Evolutionary conservation across 92 coral and sea anemone species (phyloP).

Genomic region (Siderastrea radians): DNA sequence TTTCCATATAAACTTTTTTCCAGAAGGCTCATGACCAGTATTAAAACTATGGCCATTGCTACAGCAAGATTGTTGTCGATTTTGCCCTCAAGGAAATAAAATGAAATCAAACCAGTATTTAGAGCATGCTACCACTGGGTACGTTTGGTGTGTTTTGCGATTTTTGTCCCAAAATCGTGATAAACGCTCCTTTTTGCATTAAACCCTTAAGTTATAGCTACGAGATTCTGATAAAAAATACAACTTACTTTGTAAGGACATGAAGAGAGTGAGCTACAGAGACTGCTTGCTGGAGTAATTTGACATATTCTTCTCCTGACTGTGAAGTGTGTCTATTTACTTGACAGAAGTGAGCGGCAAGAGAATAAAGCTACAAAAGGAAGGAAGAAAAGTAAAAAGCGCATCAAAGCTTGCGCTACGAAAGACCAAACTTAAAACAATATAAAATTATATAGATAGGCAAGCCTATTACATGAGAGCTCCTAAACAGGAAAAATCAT

Average conservation of each 20-base stretch:
- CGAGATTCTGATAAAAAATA: background rate
- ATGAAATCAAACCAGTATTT: too few relatives aligned
- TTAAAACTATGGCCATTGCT: too few relatives aligned
- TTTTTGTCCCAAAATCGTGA: background rate
- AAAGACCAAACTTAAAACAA: too few relatives aligned
- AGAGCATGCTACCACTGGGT: too few relatives aligned
- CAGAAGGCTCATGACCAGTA: too few relatives aligned
- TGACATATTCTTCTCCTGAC: conserved; percentile 42
- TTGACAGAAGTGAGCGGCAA: conserved; percentile 55
- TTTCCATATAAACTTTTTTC: too few relatives aligned
- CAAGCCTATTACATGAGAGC: too few relatives aligned
- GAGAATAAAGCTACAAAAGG: conserved; percentile 28
- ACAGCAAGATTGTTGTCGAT: too few relatives aligned
- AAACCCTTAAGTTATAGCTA: background rate
- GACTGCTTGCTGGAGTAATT: conserved; percentile 33
- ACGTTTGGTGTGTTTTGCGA: background rate
- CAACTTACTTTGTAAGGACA: conserved; percentile 54
- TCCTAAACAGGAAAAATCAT: too few relatives aligned
- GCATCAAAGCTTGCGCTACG: background rate
- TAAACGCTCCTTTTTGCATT: background rate
- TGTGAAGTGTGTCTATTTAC: conserved; percentile 50
- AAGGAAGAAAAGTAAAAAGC: background rate
- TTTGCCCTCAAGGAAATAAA: too few relatives aligned
- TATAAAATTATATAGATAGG: too few relatives aligned
- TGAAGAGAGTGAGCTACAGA: conserved; percentile 42